Base-by-base conservation (phyloP, 1,140 invertebrate genomes). In the Papilio helenus region DNA sequence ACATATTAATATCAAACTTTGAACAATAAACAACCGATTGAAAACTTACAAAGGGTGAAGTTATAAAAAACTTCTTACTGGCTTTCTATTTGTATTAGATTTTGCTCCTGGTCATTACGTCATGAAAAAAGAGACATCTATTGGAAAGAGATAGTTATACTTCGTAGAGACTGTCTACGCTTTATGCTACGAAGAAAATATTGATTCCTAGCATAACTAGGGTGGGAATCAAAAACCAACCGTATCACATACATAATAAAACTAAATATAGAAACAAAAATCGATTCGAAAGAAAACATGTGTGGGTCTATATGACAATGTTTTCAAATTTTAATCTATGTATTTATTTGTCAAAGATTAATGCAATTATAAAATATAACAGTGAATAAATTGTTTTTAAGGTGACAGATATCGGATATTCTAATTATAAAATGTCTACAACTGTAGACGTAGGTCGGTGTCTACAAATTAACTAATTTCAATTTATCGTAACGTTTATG, bases 111-210 rank as follows among this genome's bases (percentile, higher is more conserved):
- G 72, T 74, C 72, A 42, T 4, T 49, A 73, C 26, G 76, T 34
- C 16, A 42, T n/a, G 55, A 71, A 83, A 72, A 79, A 79, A 71
- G 78, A 82, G 18, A 39, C 0, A 3, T 76, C 44, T 39, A 68
- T 39, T 34, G 18, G 77, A 84, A 71, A 82, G 76, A 51, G 83
- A 84, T 80, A 79, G 83, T n/a, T 80, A 76, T 79, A 72, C 44
- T 14, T 49, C 20, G 39, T 46, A 49, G n/a, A 44, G 51, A 72
- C 65, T 44, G 44, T 76, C 82, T 84, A 84, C 85, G 83, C 83
- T 82, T 79, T 82, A 77, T 55, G 85, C 85, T 89, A 89, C 88
- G 86, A 55, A 61, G 20, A 14, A 23, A 46, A 29, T 86, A 89
- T 89, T 79, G 87, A 89, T 87, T 87, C 39, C 23, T 49, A 74